A percentile compares a stretch with the other conserved stretches of the same genome.
These are phyloP conservation scores for Lacanobia wlatinum DNA, from an alignment of 2,888 invertebrate species.

Conservation along the genomic window DNA sequence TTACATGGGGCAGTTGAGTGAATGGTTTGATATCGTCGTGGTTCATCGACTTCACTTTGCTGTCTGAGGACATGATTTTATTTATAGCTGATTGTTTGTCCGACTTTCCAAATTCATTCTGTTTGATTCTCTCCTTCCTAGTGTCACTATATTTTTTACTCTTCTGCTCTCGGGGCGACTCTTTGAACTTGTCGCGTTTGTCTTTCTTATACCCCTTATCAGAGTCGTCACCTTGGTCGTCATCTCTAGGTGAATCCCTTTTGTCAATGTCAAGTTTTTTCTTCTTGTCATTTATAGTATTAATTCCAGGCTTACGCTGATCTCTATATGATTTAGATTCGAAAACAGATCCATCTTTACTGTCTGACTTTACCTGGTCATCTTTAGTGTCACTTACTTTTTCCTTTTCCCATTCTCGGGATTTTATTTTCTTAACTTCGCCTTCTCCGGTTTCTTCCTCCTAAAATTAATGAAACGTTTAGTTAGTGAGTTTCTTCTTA, in stretches of 20 bases:
- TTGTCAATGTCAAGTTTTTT: constrained; percentile 86
- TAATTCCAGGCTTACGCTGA: constrained; percentile 80
- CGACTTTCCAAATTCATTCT: constrained; percentile 79
- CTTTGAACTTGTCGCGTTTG: constrained; percentile 84
- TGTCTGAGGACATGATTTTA: constrained; percentile 82
- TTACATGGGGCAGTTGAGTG: constrained; percentile 88
- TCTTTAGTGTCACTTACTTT: constrained; percentile 81
- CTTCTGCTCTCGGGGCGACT: constrained; percentile 86
- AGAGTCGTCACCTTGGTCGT: constrained; percentile 82
- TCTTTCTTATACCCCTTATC: constrained; percentile 82
- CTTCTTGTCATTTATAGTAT: constrained; percentile 84
- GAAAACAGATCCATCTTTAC: constrained; percentile 81
- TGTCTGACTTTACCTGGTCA: constrained; percentile 77
- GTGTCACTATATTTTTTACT: constrained; percentile 89
- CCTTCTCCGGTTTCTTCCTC: constrained; percentile 85
- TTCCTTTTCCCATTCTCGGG: constrained; percentile 87
- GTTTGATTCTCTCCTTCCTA: constrained; percentile 86
- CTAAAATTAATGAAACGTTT: constrained; percentile 69
- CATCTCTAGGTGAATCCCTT: constrained; percentile 84
- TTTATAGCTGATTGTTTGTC: constrained; percentile 83
- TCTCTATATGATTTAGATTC: constrained; percentile 87
- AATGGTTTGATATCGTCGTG: constrained; percentile 88
- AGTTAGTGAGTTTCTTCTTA: background rate
- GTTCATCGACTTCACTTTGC: constrained; percentile 81
- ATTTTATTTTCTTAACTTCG: constrained; percentile 87